A percentile compares a stretch with the other conserved stretches of the same genome.
These are phyloP conservation scores for Anhinga anhinga DNA, from an alignment of 2,113 vertebrate species.

Conservation along the genomic window DNA sequence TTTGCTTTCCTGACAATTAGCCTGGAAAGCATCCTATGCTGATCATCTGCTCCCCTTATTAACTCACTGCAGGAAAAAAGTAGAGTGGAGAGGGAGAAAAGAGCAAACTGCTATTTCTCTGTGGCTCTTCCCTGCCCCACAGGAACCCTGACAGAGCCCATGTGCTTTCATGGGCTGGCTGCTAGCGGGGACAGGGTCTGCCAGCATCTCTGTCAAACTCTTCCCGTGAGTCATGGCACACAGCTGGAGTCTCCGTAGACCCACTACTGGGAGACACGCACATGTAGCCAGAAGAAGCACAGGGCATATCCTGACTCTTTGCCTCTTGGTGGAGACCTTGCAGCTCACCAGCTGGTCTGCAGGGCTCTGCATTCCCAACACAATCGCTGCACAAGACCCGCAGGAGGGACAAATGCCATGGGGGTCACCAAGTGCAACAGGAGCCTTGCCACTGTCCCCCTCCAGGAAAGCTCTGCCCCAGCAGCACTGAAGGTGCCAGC, in stretches of 20 bases:
- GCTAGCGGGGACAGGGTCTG: neutral
- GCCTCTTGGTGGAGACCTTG: neutral
- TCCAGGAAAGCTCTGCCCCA: neutral
- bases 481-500: neutral
- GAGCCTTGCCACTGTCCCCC: fast-evolving
- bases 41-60: constrained; percentile 23
- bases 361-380: neutral
- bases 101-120: neutral
- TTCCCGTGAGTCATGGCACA: fast-evolving
- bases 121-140: neutral
- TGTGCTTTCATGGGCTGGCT: neutral
- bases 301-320: neutral
- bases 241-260: neutral
- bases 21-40: constrained; percentile 26
- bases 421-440: neutral
- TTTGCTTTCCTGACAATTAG: constrained; percentile 39
- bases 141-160: neutral
- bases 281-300: neutral
- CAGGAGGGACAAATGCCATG: neutral
- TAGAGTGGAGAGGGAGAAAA: neutral
- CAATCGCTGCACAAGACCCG: neutral
- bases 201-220: neutral
- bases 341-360: neutral
- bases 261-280: neutral
- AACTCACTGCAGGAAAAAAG: neutral